A percentile compares a stretch with the other conserved stretches of the same genome.
Evolutionary conservation across 2,113 vertebrate genomes (phyloP).

Genomic region (Helogale parvula): DNA sequence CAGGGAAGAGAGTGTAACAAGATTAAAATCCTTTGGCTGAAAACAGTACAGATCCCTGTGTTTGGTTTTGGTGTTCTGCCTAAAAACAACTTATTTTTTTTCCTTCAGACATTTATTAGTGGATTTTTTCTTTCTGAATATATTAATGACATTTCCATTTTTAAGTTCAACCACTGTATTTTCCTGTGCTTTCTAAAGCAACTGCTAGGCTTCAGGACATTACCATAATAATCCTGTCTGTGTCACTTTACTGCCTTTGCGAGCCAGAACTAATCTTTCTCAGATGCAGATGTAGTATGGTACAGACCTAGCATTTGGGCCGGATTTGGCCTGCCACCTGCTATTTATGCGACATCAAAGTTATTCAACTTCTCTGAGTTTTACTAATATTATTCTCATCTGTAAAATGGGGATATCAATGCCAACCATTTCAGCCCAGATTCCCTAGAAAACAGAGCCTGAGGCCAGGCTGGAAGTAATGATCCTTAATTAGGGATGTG

Average conservation of each 20-base stretch:
- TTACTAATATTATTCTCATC: background rate
- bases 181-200: constrained; percentile 5
- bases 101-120: constrained; percentile 17
- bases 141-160: constrained; percentile 36
- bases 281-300: background rate
- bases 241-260: background rate
- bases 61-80: constrained; percentile 55
- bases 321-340: background rate
- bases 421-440: background rate
- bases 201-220: background rate
- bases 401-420: background rate
- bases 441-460: background rate
- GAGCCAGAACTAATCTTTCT: background rate
- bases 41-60: constrained; percentile 18
- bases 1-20: constrained; percentile 36
- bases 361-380: background rate
- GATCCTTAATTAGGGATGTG: background rate
- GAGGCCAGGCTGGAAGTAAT: background rate
- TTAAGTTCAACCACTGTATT: constrained; percentile 14
- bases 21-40: constrained; percentile 62
- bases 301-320: background rate
- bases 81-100: background rate
- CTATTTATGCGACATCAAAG: background rate
- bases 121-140: constrained; percentile 6
- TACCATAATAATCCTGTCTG: background rate